Percentiles rank a stretch among this genome's conserved stretches.
These are phyloP conservation scores for Drosophila trichaetosa DNA, from an alignment of 2,888 invertebrate genomes.

Conservation along the genomic window DNA sequence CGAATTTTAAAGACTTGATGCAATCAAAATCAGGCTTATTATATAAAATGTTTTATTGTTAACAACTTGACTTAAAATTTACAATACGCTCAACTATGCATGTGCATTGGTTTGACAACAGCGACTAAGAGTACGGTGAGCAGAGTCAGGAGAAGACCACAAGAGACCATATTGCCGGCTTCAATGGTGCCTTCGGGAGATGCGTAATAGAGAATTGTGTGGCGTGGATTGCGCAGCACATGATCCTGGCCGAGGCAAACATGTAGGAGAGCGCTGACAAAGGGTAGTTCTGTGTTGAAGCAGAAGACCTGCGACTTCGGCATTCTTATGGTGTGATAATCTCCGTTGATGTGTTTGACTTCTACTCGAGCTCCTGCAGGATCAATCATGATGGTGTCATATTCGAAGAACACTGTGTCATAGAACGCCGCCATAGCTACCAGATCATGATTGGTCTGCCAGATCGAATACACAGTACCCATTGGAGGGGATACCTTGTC, in stretches of 20 bases:
- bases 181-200: not conserved
- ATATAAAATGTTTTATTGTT: not conserved
- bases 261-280: constrained; percentile 1
- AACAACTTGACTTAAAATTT: not conserved
- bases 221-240: not conserved
- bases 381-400: not conserved
- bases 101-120: not conserved
- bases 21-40: not conserved
- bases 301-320: not conserved
- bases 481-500: not conserved
- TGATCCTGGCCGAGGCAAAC: not conserved
- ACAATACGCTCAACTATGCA: not conserved
- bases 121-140: not conserved
- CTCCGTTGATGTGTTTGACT: not conserved
- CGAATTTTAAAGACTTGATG: not conserved
- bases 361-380: constrained; percentile 1
- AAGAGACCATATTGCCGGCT: not conserved
- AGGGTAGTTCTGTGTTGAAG: not conserved
- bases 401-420: not conserved
- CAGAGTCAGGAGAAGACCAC: not conserved
- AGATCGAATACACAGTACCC: not conserved
- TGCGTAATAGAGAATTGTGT: constrained; percentile 1
- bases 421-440: constrained; percentile 2
- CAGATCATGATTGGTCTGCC: constrained; percentile 2
- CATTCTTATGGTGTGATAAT: not conserved